Evolutionary conservation across 2,888 invertebrate species (phyloP), one percentile per base, ranked within the genome.

Genomic region (Nemoura dubitans): DNA sequence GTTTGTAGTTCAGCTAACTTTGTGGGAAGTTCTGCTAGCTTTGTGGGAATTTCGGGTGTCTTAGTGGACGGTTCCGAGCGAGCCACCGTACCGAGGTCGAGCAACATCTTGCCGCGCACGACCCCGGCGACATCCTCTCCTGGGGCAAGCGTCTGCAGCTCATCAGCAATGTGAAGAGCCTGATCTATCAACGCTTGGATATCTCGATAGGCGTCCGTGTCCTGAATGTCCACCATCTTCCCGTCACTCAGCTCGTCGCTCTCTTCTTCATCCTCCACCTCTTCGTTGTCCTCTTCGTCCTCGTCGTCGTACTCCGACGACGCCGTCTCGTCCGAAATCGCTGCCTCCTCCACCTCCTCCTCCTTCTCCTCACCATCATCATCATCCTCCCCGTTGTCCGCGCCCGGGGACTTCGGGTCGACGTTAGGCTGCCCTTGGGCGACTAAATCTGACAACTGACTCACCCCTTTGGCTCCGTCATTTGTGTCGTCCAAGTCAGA

Each of bases 221-320:
- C 89, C 78, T 87, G 86, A 10, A 36, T 36, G 36, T 10, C 36
- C 36, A 36, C 10, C 36, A 10, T 10, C 36, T 36, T 36, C 36
- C 36, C 93, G 42, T 87, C 88, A 86, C 81, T 86, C 16, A 87
- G 88, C 85, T 88, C 86, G 82, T 89, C 88, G 83, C 87, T 76
- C 14, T 85, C 91, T 43, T 91, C 91, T 86, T 89, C 90, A 83
- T 21, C 59, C 59, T 59, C 59, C 59, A 1, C 59, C 59, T 88
- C 90, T 21, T 92, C 92, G 89, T 92, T 92, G 83, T 93, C 93
- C 88, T 92, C 27, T 27, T 82, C 76, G 27, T 78, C 77, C n/a
- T 86, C 77, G 30, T 87, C 86, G 28, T 59, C 83, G 42, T 82
- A 76, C 2, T 83, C 43, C 21, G 86, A 86, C 26, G 36, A 28